Evolutionary conservation across 2,797 vertebrate species (phyloP).

Genomic region (Rhinogobio ventralis): DNA sequence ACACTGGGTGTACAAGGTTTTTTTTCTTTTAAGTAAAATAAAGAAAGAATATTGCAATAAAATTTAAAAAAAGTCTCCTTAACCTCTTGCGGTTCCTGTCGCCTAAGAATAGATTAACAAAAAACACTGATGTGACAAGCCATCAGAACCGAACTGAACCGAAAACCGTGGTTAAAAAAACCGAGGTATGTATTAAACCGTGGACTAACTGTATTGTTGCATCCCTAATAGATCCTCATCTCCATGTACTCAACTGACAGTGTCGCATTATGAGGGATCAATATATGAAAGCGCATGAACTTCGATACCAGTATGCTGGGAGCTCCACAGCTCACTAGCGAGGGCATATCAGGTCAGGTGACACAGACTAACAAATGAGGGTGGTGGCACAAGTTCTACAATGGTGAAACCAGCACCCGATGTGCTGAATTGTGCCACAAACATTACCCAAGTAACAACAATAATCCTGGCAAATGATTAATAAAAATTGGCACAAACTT

Average conservation of each 20-base stretch:
- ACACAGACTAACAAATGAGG: conserved; percentile 5
- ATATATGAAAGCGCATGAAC: neutral
- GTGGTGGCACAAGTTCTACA: neutral
- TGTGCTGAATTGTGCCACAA: neutral
- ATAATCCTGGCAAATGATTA: neutral
- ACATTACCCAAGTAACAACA: neutral
- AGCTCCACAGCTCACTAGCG: neutral
- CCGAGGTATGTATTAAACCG: too few species aligned
- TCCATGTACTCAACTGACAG: neutral
- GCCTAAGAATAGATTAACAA: too few species aligned
- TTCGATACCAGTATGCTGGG: neutral
- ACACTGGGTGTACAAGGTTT: too few species aligned
- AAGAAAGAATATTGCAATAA: too few species aligned
- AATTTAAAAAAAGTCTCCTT: too few species aligned
- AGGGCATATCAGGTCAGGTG: conserved; percentile 17
- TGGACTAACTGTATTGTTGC: too few species aligned
- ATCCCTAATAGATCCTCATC: neutral
- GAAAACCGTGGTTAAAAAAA: too few species aligned
- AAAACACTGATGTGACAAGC: too few species aligned
- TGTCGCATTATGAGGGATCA: conserved; percentile 15
- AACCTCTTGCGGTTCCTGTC: too few species aligned
- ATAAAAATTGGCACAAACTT: neutral
- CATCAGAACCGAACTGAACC: too few species aligned
- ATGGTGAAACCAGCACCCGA: neutral
- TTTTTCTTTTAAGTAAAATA: too few species aligned